A percentile compares a stretch with the other conserved stretches of the same genome.
phyloP scores from a whole-genome alignment of 1,140 invertebrate species.

The Laodelphax striatellus region DNA sequence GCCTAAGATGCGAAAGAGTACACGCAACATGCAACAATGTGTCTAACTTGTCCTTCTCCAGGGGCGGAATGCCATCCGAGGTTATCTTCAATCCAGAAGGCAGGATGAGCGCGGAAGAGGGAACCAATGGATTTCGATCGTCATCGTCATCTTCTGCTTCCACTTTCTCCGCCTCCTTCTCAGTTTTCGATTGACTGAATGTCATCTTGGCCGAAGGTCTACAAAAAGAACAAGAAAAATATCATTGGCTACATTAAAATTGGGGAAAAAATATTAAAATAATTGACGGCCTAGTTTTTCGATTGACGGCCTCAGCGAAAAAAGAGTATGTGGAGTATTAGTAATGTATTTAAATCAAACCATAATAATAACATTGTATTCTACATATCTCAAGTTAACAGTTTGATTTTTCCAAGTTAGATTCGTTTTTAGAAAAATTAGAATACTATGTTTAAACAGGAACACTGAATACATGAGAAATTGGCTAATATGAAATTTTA shows the following conservation, averaged over 20 bases:
- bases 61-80: conserved; percentile 25
- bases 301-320: too few relatives aligned
- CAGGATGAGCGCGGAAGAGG: conserved; percentile 18
- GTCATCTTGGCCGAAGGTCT: conserved; percentile 14
- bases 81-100: conserved; percentile 26
- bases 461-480: too few relatives aligned
- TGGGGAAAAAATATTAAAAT: too few relatives aligned
- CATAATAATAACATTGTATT: too few relatives aligned
- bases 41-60: conserved; percentile 30
- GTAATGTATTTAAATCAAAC: too few relatives aligned
- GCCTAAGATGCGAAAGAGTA: conserved; percentile 10
- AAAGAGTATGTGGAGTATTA: too few relatives aligned
- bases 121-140: neutral
- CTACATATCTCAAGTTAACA: too few relatives aligned
- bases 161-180: conserved; percentile 3
- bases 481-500: too few relatives aligned
- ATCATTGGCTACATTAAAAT: neutral
- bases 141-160: conserved; percentile 24
- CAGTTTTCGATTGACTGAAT: neutral
- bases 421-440: too few relatives aligned
- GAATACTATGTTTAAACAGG: too few relatives aligned
- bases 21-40: conserved; percentile 23
- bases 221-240: neutral
- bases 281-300: too few relatives aligned
- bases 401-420: too few relatives aligned